Evolutionary conservation across 2,797 vertebrate species (phyloP), one percentile per base, ranked within the genome.

Genomic region (Coendou prehensilis): DNA sequence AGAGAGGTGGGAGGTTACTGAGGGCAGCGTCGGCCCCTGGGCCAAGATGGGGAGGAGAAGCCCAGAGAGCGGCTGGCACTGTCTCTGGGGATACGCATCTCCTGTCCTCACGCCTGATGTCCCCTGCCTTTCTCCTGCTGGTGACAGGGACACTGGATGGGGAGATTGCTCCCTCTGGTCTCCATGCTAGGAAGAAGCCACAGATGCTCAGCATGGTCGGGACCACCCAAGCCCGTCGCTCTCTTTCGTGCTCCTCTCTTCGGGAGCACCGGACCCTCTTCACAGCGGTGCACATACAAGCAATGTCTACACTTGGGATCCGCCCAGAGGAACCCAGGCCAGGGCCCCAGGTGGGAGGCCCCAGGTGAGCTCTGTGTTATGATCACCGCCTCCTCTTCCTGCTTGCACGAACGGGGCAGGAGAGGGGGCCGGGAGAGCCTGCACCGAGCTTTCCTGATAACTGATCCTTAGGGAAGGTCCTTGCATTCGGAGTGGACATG

Each of bases 401-500:
- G 33, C 28, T 9, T 20, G 50, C 7, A 13, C 33, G 22, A 82
- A 56, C 54, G 41, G 67, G 8, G 37, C 67, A 67, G 59, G 30
- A 23, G 84, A 76, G 63, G 61, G 26, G 52, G 75, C 10, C 63
- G n/a, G 13, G 30, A 33, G 63, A 23, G 37, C 37, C 69, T 73
- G 20, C 37, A 22, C 17, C 9, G 18, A 37, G 71, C 64, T 73
- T 13, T 73, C 20, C 71, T 73, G 22, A 73, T 10, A 47, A 28
- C 50, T 2, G 18, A 85, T 50, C 82, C 57, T n/a, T 79, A 67
- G 56, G 59, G 73, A 91, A 75, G 3, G 23, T 94, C 56, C 86
- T 86, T 75, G 52, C 79, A 97, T 88, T 83, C 37, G 41, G 41
- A 69, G 87, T n/a, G 57, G 80, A n/a, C 33, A 41, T 47, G 45